phyloP scores from a whole-genome alignment of 2,888 invertebrate genomes.

The Candidula unifasciata region DNA sequence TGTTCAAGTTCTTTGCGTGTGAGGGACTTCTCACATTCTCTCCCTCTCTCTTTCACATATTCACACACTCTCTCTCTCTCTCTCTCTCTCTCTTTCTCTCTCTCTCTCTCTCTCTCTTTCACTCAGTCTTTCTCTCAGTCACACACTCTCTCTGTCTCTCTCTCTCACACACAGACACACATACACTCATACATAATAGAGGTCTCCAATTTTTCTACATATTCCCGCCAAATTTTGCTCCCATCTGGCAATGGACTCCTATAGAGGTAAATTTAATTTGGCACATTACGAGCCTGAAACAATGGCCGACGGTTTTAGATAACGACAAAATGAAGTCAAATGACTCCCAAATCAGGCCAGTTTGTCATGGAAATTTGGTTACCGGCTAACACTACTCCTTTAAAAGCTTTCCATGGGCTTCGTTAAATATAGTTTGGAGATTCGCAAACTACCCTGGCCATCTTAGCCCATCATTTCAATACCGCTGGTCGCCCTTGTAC shows the following conservation, averaged over 20 bases:
- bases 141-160: too few relatives aligned
- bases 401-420: slow-evolving; percentile 42
- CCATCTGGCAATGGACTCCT: not conserved
- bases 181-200: too few relatives aligned
- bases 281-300: slow-evolving; percentile 40
- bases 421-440: slow-evolving; percentile 42
- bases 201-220: not conserved
- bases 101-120: too few relatives aligned
- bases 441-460: slow-evolving; percentile 32
- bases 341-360: slow-evolving; percentile 45
- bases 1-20: too few relatives aligned
- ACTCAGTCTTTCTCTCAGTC: too few relatives aligned
- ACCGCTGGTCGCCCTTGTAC: slow-evolving; percentile 41
- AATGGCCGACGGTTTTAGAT: slow-evolving; percentile 39
- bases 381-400: slow-evolving; percentile 39
- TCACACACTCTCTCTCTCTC: too few relatives aligned
- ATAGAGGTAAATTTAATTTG: slow-evolving; percentile 31
- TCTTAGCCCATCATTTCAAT: slow-evolving; percentile 43
- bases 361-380: slow-evolving; percentile 42
- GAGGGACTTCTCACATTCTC: too few relatives aligned
- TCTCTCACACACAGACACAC: too few relatives aligned
- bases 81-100: too few relatives aligned
- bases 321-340: slow-evolving; percentile 40
- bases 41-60: too few relatives aligned
- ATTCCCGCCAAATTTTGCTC: not conserved